Base-by-base conservation (phyloP, 2,888 invertebrate species). In the Conomelus anceps region DNA sequence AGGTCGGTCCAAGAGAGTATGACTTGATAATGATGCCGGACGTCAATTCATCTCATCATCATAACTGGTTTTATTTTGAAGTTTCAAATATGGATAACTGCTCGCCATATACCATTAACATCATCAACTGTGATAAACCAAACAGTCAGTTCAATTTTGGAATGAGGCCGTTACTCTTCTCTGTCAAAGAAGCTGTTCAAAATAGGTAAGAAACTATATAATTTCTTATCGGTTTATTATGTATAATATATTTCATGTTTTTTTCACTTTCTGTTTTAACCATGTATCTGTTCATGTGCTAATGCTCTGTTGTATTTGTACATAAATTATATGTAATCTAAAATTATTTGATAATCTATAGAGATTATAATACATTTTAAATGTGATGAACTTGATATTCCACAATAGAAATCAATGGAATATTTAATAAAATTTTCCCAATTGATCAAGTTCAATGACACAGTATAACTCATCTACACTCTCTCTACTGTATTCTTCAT, bases 21-120 rank as follows among this genome's bases (percentile, higher is more conserved):
- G 97, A 98, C 92, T 94, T 98, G 90, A 95, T 97, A 90, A 93
- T 98, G 90, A 96, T 96, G 93, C 96, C 98, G 0, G 98, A 98
- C 92, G 96, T 97, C 86, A 97, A 97, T 93, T 96, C 97, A 0
- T 94, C 94, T 23, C 95, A 95, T 90, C 96, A 97, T 91, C 96
- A 96, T 92, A 97, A 98, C 92, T 98, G 98, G 98, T 98, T 98
- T 93, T 98, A 98, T 93, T 98, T 98, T 92, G 96, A 97, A 94
- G 96, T 91, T 22, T 95, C 95, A 84, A 96, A 96, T 93, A 97
- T 97, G 96, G 93, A 94, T 89, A 95, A 96, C 89, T 94, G 95
- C 89, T 94, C 94, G 3, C 94, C 95, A 0, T 98, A 98, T 93
- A 95, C 96, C 85, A 98, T 98, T 94, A 98, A 98, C 93, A 97